These are phyloP conservation scores for Craniophora ligustri DNA, from an alignment of 2,888 invertebrate species.

Conservation along the genomic window DNA sequence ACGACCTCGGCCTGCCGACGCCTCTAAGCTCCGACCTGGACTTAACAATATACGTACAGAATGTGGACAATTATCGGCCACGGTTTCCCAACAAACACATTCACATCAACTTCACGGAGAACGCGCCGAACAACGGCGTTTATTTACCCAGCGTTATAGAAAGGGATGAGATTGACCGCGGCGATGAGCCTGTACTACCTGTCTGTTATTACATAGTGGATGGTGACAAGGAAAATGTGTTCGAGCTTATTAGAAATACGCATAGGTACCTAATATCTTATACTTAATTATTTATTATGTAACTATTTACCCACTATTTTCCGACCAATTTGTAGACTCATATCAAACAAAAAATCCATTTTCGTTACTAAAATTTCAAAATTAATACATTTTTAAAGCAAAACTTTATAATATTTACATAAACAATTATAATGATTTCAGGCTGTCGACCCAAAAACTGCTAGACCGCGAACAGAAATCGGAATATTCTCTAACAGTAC, in stretches of 20 bases:
- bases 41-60: constrained; percentile 95
- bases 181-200: constrained; percentile 93
- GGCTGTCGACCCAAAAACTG: constrained; percentile 81
- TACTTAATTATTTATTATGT: too few species aligned
- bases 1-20: constrained; percentile 95
- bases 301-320: too few species aligned
- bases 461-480: constrained; percentile 93
- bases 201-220: constrained; percentile 98
- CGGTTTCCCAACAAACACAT: constrained; percentile 93
- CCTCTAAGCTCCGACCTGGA: constrained; percentile 96
- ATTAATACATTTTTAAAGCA: too few species aligned
- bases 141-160: constrained; percentile 95
- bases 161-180: constrained; percentile 94
- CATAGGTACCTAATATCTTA: too few species aligned
- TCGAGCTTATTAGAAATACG: constrained; percentile 91
- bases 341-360: too few species aligned
- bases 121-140: constrained; percentile 88
- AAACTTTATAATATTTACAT: too few species aligned
- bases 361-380: too few species aligned
- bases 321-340: too few species aligned
- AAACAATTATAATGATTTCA: constrained; percentile 47
- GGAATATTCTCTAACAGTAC: constrained; percentile 91
- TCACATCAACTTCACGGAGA: constrained; percentile 92
- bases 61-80: constrained; percentile 96
- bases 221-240: constrained; percentile 93